Evolutionary conservation across 2,113 vertebrate species (phyloP).

Genomic region (Pelecanus crispus): DNA sequence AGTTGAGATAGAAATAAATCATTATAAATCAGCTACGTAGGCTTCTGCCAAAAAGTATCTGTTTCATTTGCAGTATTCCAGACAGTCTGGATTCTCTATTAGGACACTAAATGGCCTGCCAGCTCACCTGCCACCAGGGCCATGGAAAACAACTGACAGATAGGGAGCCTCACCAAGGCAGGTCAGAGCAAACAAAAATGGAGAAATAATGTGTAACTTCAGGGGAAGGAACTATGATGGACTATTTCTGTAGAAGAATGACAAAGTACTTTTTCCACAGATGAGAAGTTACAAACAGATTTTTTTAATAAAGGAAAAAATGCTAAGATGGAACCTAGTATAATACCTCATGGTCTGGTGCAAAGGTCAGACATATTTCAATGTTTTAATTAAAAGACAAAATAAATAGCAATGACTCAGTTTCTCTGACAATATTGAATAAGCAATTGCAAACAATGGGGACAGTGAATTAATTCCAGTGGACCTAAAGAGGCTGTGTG

Average conservation of each 20-base stretch:
- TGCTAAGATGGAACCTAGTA: not conserved
- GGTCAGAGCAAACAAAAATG: not conserved
- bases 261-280: not conserved
- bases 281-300: not conserved
- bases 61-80: not conserved
- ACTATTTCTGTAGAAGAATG: not conserved
- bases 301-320: not conserved
- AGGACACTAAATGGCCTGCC: not conserved
- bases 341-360: not conserved
- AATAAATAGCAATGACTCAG: not conserved
- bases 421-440: not conserved
- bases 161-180: not conserved
- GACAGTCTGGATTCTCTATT: not conserved
- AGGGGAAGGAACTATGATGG: not conserved
- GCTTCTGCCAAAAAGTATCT: not conserved
- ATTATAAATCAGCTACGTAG: not conserved
- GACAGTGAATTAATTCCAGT: not conserved
- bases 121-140: not conserved
- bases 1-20: not conserved
- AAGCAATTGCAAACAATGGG: not conserved
- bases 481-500: not conserved
- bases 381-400: not conserved
- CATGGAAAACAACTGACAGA: not conserved
- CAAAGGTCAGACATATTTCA: not conserved
- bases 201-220: not conserved